A percentile compares a stretch with the other conserved stretches of the same genome.
phyloP scores from a whole-genome alignment of 2,797 vertebrate genomes.

The Enteromius viviparus region DNA sequence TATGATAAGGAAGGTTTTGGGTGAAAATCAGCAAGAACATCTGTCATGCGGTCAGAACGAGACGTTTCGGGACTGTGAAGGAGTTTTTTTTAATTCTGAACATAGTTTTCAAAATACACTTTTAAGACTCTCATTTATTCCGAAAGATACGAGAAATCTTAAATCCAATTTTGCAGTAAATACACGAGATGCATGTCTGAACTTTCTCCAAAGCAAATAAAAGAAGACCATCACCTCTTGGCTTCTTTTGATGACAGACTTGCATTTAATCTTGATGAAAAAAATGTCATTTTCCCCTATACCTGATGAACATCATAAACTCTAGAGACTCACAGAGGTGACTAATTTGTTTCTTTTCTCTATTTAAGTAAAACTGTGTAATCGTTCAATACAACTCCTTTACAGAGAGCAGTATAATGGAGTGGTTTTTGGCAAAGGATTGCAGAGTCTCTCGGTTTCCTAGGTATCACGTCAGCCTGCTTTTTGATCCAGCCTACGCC shows the following conservation, averaged over 20 bases:
- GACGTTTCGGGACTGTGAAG: neutral
- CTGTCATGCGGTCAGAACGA: neutral
- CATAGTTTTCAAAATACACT: neutral
- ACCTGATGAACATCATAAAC: neutral
- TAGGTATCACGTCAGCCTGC: conserved; percentile 68
- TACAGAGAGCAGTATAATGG: conserved; percentile 36
- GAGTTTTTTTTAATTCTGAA: neutral
- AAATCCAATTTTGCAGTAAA: neutral
- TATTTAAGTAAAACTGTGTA: conserved; percentile 21
- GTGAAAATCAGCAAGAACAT: neutral
- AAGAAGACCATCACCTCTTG: conserved; percentile 19
- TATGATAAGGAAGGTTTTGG: neutral
- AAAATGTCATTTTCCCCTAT: neutral
- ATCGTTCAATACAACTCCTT: conserved; percentile 37
- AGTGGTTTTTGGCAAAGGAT: conserved; percentile 54
- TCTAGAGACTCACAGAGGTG: neutral
- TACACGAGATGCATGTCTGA: neutral
- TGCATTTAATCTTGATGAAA: conserved; percentile 22
- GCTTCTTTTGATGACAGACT: neutral
- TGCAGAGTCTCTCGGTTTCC: conserved; percentile 52
- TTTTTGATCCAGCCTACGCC: conserved; percentile 61
- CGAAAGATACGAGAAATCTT: neutral
- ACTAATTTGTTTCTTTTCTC: conserved; percentile 45
- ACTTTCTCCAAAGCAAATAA: neutral
- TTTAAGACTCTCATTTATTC: neutral